These are phyloP conservation scores for Cololabis saira DNA, from an alignment of 2,113 vertebrate genomes.

Conservation along the genomic window DNA sequence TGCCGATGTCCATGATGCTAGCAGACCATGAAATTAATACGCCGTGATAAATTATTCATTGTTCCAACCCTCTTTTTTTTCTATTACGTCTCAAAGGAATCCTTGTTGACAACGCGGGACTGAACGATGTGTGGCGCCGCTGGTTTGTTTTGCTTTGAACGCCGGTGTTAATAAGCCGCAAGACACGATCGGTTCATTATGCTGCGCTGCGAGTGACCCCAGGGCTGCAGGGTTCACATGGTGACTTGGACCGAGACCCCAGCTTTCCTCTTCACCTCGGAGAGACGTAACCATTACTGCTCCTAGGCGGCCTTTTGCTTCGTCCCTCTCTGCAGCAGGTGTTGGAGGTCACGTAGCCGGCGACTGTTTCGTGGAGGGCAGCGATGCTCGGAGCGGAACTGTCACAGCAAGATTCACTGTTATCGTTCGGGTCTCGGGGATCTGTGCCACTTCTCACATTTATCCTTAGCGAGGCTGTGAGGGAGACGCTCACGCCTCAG, in stretches of 20 bases:
- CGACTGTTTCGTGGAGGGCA: slow-evolving; percentile 30
- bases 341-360: slow-evolving; percentile 45
- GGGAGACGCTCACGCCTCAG: no score
- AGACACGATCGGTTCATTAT: slow-evolving; percentile 72
- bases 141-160: slow-evolving; percentile 71
- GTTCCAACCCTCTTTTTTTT: slow-evolving; percentile 63
- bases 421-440: no score
- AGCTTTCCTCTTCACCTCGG: slow-evolving; percentile 46
- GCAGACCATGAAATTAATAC: slow-evolving; percentile 73
- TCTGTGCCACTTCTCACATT: no score
- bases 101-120: slow-evolving; percentile 70
- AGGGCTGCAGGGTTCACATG: slow-evolving; percentile 52
- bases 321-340: not conserved
- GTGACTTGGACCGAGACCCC: slow-evolving; percentile 44
- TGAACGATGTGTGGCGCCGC: slow-evolving; percentile 39
- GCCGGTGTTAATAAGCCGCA: slow-evolving; percentile 71
- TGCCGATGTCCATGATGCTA: slow-evolving; percentile 50
- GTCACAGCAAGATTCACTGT: no score
- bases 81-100: slow-evolving; percentile 62
- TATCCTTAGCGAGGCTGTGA: no score
- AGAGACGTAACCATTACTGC: slow-evolving; percentile 50
- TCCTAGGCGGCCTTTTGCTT: slow-evolving; percentile 60
- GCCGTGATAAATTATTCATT: slow-evolving; percentile 75
- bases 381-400: not conserved
- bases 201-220: slow-evolving; percentile 56